phyloP scores from a whole-genome alignment of 2,113 vertebrate genomes.

The Caracal caracal region DNA sequence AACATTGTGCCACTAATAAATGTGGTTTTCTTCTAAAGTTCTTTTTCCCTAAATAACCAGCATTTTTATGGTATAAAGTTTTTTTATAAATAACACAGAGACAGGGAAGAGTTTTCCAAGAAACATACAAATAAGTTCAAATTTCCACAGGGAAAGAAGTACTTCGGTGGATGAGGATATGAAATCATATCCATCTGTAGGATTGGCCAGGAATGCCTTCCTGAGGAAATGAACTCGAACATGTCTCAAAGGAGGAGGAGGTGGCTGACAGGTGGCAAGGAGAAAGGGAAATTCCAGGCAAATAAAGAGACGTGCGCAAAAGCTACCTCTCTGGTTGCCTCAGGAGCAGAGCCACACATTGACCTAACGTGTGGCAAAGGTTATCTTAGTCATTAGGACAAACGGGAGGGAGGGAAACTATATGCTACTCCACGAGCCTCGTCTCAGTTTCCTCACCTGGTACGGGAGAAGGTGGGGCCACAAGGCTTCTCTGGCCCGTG shows the following conservation, averaged over 20 bases:
- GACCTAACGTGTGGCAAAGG: not conserved
- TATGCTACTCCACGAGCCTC: no score
- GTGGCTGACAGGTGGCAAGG: not conserved
- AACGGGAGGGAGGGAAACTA: not conserved
- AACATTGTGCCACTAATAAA: not conserved
- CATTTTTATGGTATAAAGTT: not conserved
- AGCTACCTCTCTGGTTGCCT: not conserved
- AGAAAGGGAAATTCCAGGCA: not conserved
- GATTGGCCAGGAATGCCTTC: not conserved
- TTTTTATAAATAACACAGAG: not conserved
- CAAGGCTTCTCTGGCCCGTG: not conserved
- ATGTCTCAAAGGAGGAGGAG: not conserved
- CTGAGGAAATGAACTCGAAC: slow-evolving; percentile 36
- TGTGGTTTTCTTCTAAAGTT: not conserved
- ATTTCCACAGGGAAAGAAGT: not conserved
- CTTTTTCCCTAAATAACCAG: not conserved
- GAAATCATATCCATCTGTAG: slow-evolving; percentile 30
- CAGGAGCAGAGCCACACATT: not conserved
- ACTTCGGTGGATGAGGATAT: not conserved
- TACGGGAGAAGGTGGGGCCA: not conserved
- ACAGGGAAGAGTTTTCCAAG: not conserved
- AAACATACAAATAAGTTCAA: slow-evolving; percentile 18
- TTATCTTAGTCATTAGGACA: not conserved
- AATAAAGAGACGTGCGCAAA: not conserved
- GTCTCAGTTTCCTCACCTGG: not conserved